Base-by-base conservation (phyloP, 37 sponge, comb jelly and placozoan species). In the Chondrosia reniformis region DNA sequence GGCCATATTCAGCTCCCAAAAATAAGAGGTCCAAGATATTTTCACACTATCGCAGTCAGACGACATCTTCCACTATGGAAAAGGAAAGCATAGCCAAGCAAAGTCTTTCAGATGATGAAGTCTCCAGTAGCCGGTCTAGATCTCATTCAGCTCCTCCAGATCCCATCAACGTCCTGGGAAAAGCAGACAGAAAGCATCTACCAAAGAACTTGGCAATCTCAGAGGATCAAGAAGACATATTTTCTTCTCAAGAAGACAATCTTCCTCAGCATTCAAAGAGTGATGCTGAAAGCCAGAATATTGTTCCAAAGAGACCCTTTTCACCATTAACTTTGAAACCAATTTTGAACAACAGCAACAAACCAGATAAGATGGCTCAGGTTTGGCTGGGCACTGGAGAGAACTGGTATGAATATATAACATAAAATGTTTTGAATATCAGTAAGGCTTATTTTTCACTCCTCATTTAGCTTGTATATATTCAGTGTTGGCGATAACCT, bases 381-480 rank as follows among this genome's bases (percentile, higher is more conserved):
- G 80, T 91, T 64, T 91, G 92, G 92, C 76, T 91, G 55, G 92
- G 92, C 3, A 87, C 92, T 22, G 84, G 59, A 33, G 77, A 77
- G 25, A 41, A 41, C 33, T 24, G 40, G 77, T 77, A 41, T 59
- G 72, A 4, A 22, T 19, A 32, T 33, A 2, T 64, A 10, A 49
- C 15, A 15, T 49, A 19, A 49, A 49, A 10, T 49, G 15, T 19
- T 15, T 19, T 49, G 52, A 15, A 10, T 49, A 49, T 49, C 52
- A 19, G 52, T 49, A 19, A 10, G 15, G 22, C 45, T 15, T 32
- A 4, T 4, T 64, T 19, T 28, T 32, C 33, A 7, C n/a, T 10
- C 41, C 15, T 40, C 24, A n/a, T 39, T n/a, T 25, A 69, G 72
- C 22, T 41, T 69, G 37, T 69, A 69, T 40, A 64, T 63, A 41